These are phyloP conservation scores for Leptestheria dahalacensis DNA, from an alignment of 1,140 invertebrate species.

Conservation along the genomic window DNA sequence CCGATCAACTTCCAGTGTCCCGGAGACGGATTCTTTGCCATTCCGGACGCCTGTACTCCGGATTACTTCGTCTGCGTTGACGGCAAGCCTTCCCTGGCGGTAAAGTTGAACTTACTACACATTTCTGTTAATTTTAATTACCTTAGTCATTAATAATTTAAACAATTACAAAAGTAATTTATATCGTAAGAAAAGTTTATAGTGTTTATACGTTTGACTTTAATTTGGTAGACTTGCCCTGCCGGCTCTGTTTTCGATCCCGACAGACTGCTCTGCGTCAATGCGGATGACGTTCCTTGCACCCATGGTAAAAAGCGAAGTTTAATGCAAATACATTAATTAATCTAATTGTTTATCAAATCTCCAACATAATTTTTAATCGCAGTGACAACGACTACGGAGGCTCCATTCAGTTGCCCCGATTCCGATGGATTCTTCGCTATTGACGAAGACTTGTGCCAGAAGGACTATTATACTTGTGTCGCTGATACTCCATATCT, in stretches of 20 bases:
- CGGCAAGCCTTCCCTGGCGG: not conserved
- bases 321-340: not conserved
- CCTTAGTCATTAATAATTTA: no score
- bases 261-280: not conserved
- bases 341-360: not conserved
- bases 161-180: no score
- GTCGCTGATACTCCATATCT: not conserved
- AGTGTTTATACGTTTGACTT: no score
- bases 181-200: no score
- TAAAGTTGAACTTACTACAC: no score
- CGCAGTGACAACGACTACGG: not conserved
- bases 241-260: conserved; percentile 3
- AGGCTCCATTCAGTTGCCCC: not conserved
- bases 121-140: not conserved
- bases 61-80: conserved; percentile 12
- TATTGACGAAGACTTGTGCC: not conserved
- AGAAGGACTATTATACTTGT: not conserved
- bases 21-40: not conserved
- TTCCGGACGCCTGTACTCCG: conserved; percentile 1
- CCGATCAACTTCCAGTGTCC: not conserved
- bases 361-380: not conserved
- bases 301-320: not conserved
- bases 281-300: not conserved
- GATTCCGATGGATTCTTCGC: not conserved
- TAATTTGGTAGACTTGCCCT: conserved; percentile 5